Percentiles rank a stretch among this genome's conserved stretches.
Evolutionary conservation across 2,888 invertebrate genomes (phyloP).

Genomic region (Empis livida): DNA sequence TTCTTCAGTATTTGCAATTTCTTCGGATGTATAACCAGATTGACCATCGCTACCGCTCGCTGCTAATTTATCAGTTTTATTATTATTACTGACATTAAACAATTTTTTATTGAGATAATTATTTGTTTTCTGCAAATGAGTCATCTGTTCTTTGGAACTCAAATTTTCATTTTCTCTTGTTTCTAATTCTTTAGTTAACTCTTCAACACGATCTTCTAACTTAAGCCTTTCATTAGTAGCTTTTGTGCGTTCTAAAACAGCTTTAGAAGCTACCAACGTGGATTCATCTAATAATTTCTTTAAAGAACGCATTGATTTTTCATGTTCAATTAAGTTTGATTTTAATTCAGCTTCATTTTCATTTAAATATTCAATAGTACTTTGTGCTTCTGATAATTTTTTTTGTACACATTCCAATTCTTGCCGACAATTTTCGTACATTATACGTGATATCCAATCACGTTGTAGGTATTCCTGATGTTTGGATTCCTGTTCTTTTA

Average conservation of each 20-base stretch:
- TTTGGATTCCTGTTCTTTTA: constrained; percentile 21
- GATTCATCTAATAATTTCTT: constrained; percentile 56
- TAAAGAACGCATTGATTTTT: constrained; percentile 44
- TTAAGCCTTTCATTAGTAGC: constrained; percentile 55
- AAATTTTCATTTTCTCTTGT: constrained; percentile 24
- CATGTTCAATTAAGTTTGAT: constrained; percentile 27
- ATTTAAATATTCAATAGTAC: constrained; percentile 28
- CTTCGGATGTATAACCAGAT: constrained; percentile 39
- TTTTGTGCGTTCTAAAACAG: constrained; percentile 58
- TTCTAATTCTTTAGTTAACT: constrained; percentile 19
- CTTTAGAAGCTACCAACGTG: constrained; percentile 59
- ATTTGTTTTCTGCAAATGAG: constrained; percentile 21
- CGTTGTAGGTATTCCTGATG: constrained; percentile 40
- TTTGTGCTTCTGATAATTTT: constrained; percentile 36
- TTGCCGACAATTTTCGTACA: constrained; percentile 39
- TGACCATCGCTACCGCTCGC: constrained; percentile 23
- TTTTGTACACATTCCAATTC: constrained; percentile 37
- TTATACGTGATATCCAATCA: constrained; percentile 43
- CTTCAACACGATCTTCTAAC: constrained; percentile 40
- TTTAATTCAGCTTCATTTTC: constrained; percentile 36
- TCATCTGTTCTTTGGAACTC: constrained; percentile 16
- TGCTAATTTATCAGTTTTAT: constrained; percentile 5
- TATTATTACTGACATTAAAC: constrained; percentile 16
- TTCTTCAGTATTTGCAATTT: constrained; percentile 17
- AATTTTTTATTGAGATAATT: constrained; percentile 30